A percentile compares a stretch with the other conserved stretches of the same genome.
These are phyloP conservation scores for Darevskia nairensis DNA, from an alignment of 2,797 vertebrate species.

Conservation along the genomic window DNA sequence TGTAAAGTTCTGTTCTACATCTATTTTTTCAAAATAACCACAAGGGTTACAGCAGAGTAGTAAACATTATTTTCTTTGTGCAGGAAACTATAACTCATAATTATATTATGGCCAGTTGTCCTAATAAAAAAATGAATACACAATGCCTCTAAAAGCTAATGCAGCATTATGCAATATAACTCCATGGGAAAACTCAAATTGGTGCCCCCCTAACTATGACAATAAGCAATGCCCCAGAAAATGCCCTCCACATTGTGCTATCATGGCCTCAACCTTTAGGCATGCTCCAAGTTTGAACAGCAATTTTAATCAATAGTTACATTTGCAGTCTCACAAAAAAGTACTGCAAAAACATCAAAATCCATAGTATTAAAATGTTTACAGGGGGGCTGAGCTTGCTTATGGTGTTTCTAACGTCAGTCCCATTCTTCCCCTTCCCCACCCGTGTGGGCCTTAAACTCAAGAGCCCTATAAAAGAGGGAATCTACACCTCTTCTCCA, in stretches of 20 bases:
- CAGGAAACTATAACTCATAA: not conserved
- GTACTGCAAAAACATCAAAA: not conserved
- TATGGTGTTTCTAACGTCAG: not conserved
- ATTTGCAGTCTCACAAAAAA: not conserved
- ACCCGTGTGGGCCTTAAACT: not conserved
- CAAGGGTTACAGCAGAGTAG: not conserved
- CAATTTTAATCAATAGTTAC: not conserved
- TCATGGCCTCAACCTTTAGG: not conserved
- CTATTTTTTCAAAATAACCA: not conserved
- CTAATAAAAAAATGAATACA: not conserved
- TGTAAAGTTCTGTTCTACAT: not conserved
- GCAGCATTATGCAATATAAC: not conserved
- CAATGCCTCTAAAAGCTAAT: not conserved
- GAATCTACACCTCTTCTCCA: constrained; percentile 5
- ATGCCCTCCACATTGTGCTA: not conserved
- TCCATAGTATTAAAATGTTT: not conserved
- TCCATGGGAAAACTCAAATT: not conserved
- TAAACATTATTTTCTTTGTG: not conserved
- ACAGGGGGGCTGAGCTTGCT: not conserved
- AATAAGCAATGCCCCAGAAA: not conserved
- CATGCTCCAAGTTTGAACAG: not conserved
- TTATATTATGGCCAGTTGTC: not conserved
- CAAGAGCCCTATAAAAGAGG: constrained; percentile 1
- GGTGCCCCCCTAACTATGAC: not conserved
- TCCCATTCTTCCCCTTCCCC: not conserved